These are phyloP conservation scores for Capromys pilorides DNA, from an alignment of 2,797 vertebrate species.

Conservation along the genomic window DNA sequence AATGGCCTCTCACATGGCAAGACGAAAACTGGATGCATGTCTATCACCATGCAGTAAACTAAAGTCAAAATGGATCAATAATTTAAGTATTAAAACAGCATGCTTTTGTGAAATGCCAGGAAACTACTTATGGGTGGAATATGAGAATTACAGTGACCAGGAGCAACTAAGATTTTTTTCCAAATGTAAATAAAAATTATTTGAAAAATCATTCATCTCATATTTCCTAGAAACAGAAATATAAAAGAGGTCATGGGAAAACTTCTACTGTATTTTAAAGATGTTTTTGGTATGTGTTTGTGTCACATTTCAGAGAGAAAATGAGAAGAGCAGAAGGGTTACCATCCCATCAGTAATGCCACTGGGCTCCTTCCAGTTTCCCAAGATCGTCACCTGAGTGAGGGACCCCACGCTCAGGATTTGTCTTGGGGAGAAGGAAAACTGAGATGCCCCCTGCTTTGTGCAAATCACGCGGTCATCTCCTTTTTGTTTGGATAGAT, in stretches of 20 bases:
- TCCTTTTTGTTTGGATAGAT: background rate
- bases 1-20: too few species aligned
- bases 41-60: too few species aligned
- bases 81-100: too few species aligned
- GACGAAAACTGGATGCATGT: too few species aligned
- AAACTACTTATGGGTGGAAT: background rate
- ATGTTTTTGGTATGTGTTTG: background rate
- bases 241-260: background rate
- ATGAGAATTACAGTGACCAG: background rate
- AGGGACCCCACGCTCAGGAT: background rate
- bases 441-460: background rate
- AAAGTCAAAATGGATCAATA: too few species aligned
- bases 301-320: too few species aligned
- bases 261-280: background rate
- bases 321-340: accelerated
- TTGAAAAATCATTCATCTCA: background rate
- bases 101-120: background rate
- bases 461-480: background rate
- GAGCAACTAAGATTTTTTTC: background rate
- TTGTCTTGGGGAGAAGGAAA: background rate
- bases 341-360: background rate
- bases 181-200: background rate
- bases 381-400: accelerated
- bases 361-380: background rate
- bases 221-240: background rate